Percentiles rank a stretch among this genome's conserved stretches.
Evolutionary conservation across 2,113 vertebrate species (phyloP).

Genomic region (Myotis lucifugus): DNA sequence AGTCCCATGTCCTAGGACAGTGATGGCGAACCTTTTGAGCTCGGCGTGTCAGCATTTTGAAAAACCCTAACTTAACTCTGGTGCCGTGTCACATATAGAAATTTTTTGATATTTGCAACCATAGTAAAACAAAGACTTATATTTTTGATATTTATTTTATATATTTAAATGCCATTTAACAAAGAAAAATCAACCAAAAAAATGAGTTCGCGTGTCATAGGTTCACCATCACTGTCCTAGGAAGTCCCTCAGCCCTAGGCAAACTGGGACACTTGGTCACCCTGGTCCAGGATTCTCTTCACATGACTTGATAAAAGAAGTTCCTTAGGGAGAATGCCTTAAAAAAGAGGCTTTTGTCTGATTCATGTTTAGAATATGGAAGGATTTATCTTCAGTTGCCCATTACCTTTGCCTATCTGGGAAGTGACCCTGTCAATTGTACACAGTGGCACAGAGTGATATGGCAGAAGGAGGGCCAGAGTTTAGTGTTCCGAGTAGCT

Average conservation of each 20-base stretch:
- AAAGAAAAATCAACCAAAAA: too few species aligned
- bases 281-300: neutral
- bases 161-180: too few species aligned
- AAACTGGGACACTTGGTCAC: neutral
- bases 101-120: too few species aligned
- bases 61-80: too few species aligned
- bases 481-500: neutral
- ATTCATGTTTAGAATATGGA: neutral
- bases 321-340: neutral
- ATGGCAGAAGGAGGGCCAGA: neutral
- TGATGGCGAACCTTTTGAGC: too few species aligned
- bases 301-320: neutral
- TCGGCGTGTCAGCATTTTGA: too few species aligned
- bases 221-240: too few species aligned
- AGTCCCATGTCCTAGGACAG: neutral
- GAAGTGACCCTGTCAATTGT: neutral
- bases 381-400: neutral
- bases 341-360: neutral
- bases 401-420: neutral
- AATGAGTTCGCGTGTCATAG: too few species aligned
- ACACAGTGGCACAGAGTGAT: neutral
- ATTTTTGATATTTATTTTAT: too few species aligned
- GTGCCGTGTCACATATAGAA: too few species aligned
- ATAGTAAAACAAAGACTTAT: too few species aligned
- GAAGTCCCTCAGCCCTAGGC: neutral